A percentile compares a stretch with the other conserved stretches of the same genome.
Evolutionary conservation across 2,888 invertebrate species (phyloP).

Genomic region (Ornithoptera alexandrae): DNA sequence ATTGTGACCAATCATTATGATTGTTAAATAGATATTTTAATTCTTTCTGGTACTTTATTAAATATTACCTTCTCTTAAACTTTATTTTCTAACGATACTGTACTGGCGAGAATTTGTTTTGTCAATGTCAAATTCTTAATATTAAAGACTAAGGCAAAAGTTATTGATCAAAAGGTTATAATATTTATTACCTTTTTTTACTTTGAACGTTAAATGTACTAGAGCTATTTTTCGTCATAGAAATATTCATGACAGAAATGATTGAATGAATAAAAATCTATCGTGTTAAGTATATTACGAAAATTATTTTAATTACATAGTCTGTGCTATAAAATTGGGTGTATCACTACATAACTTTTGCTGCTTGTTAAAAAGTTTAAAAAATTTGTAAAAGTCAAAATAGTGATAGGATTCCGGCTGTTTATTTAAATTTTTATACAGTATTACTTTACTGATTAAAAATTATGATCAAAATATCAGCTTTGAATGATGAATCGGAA

Average conservation of each 20-base stretch:
- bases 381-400: conserved; percentile 18
- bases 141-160: not conserved
- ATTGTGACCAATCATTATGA: conserved; percentile 44
- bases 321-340: not conserved
- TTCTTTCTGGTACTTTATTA: not conserved
- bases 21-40: not conserved
- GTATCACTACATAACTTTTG: not conserved
- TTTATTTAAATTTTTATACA: conserved; percentile 6
- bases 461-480: conserved; percentile 82
- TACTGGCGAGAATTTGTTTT: not conserved
- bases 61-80: conserved; percentile 16
- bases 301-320: not conserved
- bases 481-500: conserved; percentile 82
- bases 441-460: not conserved
- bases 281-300: not conserved
- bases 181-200: not conserved
- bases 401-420: conserved; percentile 4
- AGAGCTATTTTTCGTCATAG: no score
- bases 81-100: not conserved
- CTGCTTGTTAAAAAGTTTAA: not conserved
- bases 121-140: not conserved
- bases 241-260: no score
- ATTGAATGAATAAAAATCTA: not conserved
- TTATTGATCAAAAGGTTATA: not conserved
- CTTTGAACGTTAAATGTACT: not conserved